Conservation (phyloP, 2,888 invertebrate genomes). For the Alviniconcha strummeri region DNA sequence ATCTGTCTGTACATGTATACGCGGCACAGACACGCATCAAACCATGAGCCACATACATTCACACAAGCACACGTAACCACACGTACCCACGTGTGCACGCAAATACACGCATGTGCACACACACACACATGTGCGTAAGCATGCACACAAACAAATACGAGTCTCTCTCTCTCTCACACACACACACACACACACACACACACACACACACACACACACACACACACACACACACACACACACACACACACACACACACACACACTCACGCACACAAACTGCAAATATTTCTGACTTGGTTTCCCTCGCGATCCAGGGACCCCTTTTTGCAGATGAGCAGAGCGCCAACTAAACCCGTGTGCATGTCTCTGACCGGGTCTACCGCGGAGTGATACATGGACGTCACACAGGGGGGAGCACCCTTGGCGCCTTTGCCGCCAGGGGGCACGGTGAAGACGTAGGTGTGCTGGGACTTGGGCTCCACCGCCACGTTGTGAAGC, state of each 20-base stretch:
- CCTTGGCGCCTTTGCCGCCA: neutral
- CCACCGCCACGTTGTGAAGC: neutral
- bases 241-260: neutral
- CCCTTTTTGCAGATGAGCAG: conserved; percentile 52
- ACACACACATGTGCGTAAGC: too few relatives aligned
- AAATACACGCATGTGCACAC: too few relatives aligned
- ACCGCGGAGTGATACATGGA: conserved; percentile 55
- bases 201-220: conserved; percentile 16
- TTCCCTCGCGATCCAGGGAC: conserved; percentile 23
- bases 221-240: neutral
- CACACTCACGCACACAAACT: neutral
- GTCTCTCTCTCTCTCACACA: too few relatives aligned
- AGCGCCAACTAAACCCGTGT: conserved; percentile 53
- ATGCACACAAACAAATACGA: too few relatives aligned
- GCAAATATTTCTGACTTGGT: neutral
- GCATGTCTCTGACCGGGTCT: conserved; percentile 50
- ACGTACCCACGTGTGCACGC: too few relatives aligned
- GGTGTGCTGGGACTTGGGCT: conserved; percentile 6
- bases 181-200: conserved; percentile 15
- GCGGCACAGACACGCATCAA: too few relatives aligned
- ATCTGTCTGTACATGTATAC: too few relatives aligned
- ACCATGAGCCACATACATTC: too few relatives aligned
- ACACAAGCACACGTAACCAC: too few relatives aligned
- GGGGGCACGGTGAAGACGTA: conserved; percentile 26
- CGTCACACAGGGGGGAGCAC: conserved; percentile 49